Evolutionary conservation across 1,140 invertebrate species (phyloP), one percentile per base, ranked within the genome.

Genomic region (Drosophila pachea): DNA sequence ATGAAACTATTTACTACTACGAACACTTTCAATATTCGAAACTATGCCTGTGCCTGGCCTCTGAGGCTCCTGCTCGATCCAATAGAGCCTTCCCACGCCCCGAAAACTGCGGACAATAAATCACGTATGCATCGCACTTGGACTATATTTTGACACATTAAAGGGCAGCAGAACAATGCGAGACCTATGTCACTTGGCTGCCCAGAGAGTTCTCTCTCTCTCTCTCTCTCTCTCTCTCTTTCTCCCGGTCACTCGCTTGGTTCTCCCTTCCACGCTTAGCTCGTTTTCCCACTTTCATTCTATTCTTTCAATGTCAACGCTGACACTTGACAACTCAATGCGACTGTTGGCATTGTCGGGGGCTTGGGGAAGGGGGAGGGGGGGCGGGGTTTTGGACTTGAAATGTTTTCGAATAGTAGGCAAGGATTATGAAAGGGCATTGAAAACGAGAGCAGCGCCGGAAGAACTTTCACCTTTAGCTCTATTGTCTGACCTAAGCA

Each of bases 131-230:
- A 73, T 79, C 35, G 47, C 40, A 52, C 53, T 58, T 77, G 73
- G 65, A 84, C 84, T 79, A 87, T 73, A 87, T 87, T 77, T 84
- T 87, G 84, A 87, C 84, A 87, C 76, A 79, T 87, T 84, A 73
- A 81, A 84, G 74, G 59, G 79, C 78, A 74, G n/a, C 14, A 47
- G 64, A 75, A 87, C 84, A 87, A 87, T 55, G 59, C 31, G 48
- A 8, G n/a, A 31, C 43, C 50, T 55, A 42, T 64, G 76, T 70
- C 61, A 55, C 22, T 29, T 16, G 36, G 33, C 45, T 58, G 61
- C 22, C 22, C 22, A 22, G n/a, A n/a, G n/a, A n/a, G 1, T 22
- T 22, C 22, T 22, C 22, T 22, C 22, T 22, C 22, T 22, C 22
- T 3, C 22, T 22, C 22, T 22, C 22, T 22, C 22, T 22, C 22